These are phyloP conservation scores for Ursus arctos DNA, from an alignment of 2,113 vertebrate species.

Conservation along the genomic window DNA sequence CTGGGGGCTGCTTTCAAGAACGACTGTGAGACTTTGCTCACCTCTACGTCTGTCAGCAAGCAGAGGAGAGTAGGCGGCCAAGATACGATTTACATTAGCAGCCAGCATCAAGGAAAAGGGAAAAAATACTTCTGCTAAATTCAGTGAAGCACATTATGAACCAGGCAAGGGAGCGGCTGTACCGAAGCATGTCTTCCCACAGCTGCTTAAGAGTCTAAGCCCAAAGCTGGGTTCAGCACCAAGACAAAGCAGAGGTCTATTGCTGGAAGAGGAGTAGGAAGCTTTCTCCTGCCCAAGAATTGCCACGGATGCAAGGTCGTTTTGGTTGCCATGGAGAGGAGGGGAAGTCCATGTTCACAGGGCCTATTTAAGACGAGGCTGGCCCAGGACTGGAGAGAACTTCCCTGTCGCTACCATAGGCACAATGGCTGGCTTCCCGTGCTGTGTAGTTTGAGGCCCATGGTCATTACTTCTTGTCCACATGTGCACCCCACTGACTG, in stretches of 20 bases:
- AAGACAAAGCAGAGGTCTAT: neutral
- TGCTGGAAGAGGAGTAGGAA: neutral
- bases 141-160: neutral
- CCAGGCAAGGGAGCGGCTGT: neutral
- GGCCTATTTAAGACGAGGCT: neutral
- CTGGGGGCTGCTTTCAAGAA: constrained; percentile 35
- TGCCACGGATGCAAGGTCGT: neutral
- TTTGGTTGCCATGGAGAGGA: neutral
- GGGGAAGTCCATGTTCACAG: neutral
- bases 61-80: constrained; percentile 6
- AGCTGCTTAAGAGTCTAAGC: neutral
- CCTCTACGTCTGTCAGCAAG: constrained; percentile 60
- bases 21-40: constrained; percentile 36
- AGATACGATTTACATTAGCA: neutral
- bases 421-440: neutral
- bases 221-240: neutral
- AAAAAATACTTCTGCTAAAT: neutral
- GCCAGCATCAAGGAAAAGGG: neutral
- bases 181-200: neutral
- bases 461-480: neutral
- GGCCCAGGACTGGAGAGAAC: neutral
- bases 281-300: neutral
- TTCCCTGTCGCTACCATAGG: neutral
- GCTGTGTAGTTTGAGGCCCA: neutral
- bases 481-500: neutral